These are phyloP conservation scores for Abscondita cerata DNA, from an alignment of 2,888 invertebrate genomes.

Conservation along the genomic window DNA sequence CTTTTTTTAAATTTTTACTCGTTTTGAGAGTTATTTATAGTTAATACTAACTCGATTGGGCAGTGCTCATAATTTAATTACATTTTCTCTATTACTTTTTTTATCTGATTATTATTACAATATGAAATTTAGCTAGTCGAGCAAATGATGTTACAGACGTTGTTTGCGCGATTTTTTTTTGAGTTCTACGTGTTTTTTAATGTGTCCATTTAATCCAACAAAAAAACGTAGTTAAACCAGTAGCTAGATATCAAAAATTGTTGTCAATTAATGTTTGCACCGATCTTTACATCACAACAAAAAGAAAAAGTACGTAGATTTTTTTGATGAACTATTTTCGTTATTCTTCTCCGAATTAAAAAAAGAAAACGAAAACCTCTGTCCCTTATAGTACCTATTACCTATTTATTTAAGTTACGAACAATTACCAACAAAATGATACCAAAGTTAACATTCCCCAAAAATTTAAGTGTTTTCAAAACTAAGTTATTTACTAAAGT, in stretches of 20 bases:
- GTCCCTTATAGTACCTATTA: constrained; percentile 19
- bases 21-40: constrained; percentile 20
- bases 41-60: constrained; percentile 2
- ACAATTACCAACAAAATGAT: constrained; percentile 61
- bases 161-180: neutral
- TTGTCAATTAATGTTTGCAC: constrained; percentile 36
- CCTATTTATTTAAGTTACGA: constrained; percentile 35
- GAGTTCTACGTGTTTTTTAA: constrained; percentile 1
- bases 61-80: constrained; percentile 1
- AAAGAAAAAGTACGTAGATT: neutral
- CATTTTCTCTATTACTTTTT: neutral
- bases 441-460: constrained; percentile 81
- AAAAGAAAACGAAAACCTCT: constrained; percentile 6
- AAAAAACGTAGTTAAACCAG: constrained; percentile 15
- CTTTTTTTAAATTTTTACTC: constrained; percentile 13
- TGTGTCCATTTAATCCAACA: constrained; percentile 11
- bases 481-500: constrained; percentile 54
- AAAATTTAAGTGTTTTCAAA: constrained; percentile 55
- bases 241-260: constrained; percentile 29
- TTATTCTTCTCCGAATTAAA: neutral
- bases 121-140: no score
- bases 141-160: constrained; percentile 1
- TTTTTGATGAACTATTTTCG: neutral
- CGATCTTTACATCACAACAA: constrained; percentile 15
- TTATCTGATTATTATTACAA: no score